Percentiles rank a stretch among this genome's conserved stretches.
phyloP scores from a whole-genome alignment of 2,113 vertebrate species.

The Dasypus novemcinctus region DNA sequence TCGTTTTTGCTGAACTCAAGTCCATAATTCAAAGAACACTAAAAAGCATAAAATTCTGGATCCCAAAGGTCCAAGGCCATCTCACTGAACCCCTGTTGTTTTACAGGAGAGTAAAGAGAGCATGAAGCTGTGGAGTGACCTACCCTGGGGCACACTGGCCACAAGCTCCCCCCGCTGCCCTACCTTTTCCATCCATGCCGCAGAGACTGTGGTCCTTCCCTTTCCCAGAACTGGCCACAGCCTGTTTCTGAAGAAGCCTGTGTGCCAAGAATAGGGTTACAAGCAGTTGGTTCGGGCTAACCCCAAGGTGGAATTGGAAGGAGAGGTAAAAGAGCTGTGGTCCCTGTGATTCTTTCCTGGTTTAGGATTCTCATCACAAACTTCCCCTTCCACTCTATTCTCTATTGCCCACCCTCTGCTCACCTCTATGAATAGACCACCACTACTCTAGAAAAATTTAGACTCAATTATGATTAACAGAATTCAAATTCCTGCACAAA shows the following conservation, averaged over 20 bases:
- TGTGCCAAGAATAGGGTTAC: not conserved
- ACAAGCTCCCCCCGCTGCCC: not conserved
- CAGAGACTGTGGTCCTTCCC: not conserved
- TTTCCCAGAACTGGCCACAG: not conserved
- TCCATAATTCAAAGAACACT: not conserved
- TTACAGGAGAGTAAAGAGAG: not conserved
- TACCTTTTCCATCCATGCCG: not conserved
- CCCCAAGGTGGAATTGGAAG: not conserved
- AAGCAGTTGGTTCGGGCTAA: not conserved
- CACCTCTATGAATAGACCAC: not conserved
- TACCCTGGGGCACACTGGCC: too few relatives aligned
- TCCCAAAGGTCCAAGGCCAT: not conserved
- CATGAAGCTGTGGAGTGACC: not conserved
- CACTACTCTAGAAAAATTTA: accelerated
- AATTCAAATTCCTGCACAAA: not conserved
- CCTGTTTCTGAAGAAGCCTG: not conserved
- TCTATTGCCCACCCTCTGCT: not conserved
- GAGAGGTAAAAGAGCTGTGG: not conserved
- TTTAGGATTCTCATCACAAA: not conserved
- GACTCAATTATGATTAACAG: not conserved
- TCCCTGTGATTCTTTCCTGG: not conserved
- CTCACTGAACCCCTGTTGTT: not conserved
- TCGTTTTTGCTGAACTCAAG: not conserved
- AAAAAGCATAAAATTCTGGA: constrained; percentile 20
- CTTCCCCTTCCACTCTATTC: not conserved